Evolutionary conservation across 2,888 invertebrate species (phyloP).

Genomic region (Cantharis rustica): DNA sequence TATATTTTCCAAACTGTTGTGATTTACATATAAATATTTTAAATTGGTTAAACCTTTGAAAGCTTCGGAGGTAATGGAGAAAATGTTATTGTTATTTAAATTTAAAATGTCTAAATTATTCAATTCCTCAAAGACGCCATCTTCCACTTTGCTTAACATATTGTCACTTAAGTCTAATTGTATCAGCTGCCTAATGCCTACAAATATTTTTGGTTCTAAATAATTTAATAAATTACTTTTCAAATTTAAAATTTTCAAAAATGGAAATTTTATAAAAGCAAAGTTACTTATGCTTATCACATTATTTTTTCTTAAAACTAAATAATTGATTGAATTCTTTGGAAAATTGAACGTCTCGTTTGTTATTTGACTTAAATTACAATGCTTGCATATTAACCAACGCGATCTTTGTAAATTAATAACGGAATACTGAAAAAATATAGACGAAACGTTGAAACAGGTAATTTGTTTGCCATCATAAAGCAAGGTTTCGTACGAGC

Average conservation of each 20-base stretch:
- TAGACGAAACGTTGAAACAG: slow-evolving; percentile 47
- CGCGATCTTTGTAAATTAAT: slow-evolving; percentile 46
- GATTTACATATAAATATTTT: slow-evolving; percentile 52
- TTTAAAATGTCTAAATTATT: slow-evolving; percentile 51
- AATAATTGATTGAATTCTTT: slow-evolving; percentile 46
- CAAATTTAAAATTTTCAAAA: slow-evolving; percentile 51
- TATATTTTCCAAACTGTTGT: slow-evolving; percentile 53
- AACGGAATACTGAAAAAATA: slow-evolving; percentile 46
- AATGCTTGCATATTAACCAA: slow-evolving; percentile 50
- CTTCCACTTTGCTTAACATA: slow-evolving; percentile 44
- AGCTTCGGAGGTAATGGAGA: slow-evolving; percentile 49
- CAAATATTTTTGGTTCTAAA: slow-evolving; percentile 52
- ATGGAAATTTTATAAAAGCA: slow-evolving; percentile 46
- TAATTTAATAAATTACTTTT: slow-evolving; percentile 49
- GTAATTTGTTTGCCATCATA: slow-evolving; percentile 46
- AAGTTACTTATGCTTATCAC: slow-evolving; percentile 42
- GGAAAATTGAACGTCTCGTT: slow-evolving; percentile 48
- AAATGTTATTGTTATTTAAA: slow-evolving; percentile 51
- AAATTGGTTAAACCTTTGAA: slow-evolving; percentile 51
- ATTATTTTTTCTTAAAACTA: slow-evolving; percentile 45
- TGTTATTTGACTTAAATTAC: slow-evolving; percentile 46
- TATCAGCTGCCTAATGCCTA: slow-evolving; percentile 46
- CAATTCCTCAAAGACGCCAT: slow-evolving; percentile 51
- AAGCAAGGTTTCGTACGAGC: slow-evolving; percentile 40
- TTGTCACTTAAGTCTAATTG: slow-evolving; percentile 51